Evolutionary conservation across 2,113 vertebrate genomes (phyloP), one percentile per base, ranked within the genome.

Genomic region (Calypte anna): DNA sequence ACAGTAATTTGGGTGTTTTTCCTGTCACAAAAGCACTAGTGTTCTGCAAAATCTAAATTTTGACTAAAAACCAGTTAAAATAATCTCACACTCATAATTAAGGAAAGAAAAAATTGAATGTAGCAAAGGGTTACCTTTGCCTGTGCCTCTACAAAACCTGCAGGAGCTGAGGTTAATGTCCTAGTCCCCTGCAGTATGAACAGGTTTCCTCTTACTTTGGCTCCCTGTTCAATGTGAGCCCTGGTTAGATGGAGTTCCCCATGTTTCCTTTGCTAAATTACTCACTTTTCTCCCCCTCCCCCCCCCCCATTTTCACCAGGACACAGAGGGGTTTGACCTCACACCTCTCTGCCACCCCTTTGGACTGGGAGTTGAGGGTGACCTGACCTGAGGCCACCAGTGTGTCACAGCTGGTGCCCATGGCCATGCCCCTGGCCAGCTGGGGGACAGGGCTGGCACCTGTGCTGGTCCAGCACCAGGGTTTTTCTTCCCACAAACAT

Each of bases 391-490:
- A 17, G 40, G 27, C 50, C 50, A 24, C 18, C 27, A 22, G 7
- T 11, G 20, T 0, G 1, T 50, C 1, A 0, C 12, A 57, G 55
- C 30, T 0, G 2, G 50, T 20, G 19, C 36, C 27, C 43, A 4
- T 0, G 1, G 61, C 88, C 3, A 2, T 36, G 43, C 17, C 22
- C 48, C 18, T 10, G 30, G 20, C 40, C 22, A 21, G 18, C 4
- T 8, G 3, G 24, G 30, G 21, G 21, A 18, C 1, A 2, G 14
- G 23, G 9, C 28, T 8, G 17, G 15, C 1, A 2, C 17, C 53
- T 6, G 1, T 28, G 27, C 14, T 2, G 0, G 59, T 44, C 7
- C 0, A 27, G 36, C 4, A 61, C 46, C 9, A 13, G 1, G 0
- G 7, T 31, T 67, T 36, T 19, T 19, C 4, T n/a, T 48, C 54